Base-by-base conservation (phyloP, 2,797 vertebrate genomes). In the Hybognathus amarus region DNA sequence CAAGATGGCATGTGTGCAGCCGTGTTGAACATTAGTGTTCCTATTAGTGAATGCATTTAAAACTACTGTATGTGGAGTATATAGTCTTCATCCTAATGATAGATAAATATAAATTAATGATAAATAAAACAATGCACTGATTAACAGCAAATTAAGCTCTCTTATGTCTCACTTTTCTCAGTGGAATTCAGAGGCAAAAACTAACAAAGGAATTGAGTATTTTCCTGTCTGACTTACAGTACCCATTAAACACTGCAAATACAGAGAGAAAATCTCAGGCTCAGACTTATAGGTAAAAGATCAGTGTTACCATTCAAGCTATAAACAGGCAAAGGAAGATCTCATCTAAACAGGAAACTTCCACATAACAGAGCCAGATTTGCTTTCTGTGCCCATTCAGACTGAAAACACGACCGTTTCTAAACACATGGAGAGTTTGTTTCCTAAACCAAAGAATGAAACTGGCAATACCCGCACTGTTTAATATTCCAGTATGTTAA, bases 281-380 rank as follows among this genome's bases (percentile, higher is more conserved):
- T 54, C 52, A 63, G 24, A 17, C 56, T 42, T 70, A 4, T 59
- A 45, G 50, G 73, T 76, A 45, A 69, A 36, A 76, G 52, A 77
- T 66, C 56, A 47, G n/a, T 15, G 24, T 45, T 12, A 42, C 50
- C 13, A n/a, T 20, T 40, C 15, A 38, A 30, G 15, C 27, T 50
- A 73, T 68, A 52, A 77, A 76, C 45, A 82, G 33, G 20, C 20
- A 42, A 20, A 12, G 73, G 84, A 73, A 85, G 61, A 64, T 38
- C 73, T 24, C 50, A n/a, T 69, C 52, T 82, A 85, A 85, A 82
- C 84, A 81, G 84, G 79, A 85, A 71, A n/a, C 27, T 3, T 36
- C 17, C 36, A 45, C 79, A 63, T 70, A 68, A 70, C 73, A 54
- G 52, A 67, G 36, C n/a, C 27, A 75, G 27, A 42, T 38, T 24